Evolutionary conservation across 2,797 vertebrate genomes (phyloP).

Genomic region (Emydoidea blandingii): DNA sequence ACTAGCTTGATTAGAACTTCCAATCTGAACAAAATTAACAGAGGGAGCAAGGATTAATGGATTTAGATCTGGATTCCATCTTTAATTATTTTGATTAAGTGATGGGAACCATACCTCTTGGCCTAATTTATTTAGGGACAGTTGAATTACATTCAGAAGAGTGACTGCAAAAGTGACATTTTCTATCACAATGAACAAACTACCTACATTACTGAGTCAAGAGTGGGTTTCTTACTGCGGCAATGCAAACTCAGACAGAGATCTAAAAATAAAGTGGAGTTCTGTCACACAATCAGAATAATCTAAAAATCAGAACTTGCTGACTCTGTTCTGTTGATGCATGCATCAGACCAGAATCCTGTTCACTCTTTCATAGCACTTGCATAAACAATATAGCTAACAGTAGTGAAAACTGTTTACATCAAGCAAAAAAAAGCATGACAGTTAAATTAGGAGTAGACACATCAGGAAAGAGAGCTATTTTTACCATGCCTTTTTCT

Average conservation of each 20-base stretch:
- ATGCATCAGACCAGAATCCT: background rate
- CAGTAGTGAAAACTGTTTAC: background rate
- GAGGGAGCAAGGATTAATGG: background rate
- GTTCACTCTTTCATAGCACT: background rate
- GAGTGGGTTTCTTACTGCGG: background rate
- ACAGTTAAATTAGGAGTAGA: background rate
- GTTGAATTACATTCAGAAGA: background rate
- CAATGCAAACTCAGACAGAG: background rate
- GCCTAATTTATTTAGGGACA: background rate
- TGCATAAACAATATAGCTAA: background rate
- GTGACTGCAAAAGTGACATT: background rate
- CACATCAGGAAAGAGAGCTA: background rate
- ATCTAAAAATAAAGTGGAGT: background rate
- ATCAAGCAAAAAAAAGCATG: background rate
- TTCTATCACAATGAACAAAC: background rate
- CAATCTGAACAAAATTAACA: background rate
- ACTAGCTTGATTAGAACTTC: background rate
- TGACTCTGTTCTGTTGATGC: background rate
- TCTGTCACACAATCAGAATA: background rate
- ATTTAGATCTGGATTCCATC: background rate
- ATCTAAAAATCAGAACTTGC: background rate
- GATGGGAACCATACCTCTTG: background rate
- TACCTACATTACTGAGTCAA: background rate
- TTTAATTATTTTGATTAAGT: background rate
- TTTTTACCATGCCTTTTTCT: background rate